Percentiles rank a stretch among this genome's conserved stretches.
phyloP scores from a whole-genome alignment of 1,140 invertebrate species.

The Drosophila yakuba region DNA sequence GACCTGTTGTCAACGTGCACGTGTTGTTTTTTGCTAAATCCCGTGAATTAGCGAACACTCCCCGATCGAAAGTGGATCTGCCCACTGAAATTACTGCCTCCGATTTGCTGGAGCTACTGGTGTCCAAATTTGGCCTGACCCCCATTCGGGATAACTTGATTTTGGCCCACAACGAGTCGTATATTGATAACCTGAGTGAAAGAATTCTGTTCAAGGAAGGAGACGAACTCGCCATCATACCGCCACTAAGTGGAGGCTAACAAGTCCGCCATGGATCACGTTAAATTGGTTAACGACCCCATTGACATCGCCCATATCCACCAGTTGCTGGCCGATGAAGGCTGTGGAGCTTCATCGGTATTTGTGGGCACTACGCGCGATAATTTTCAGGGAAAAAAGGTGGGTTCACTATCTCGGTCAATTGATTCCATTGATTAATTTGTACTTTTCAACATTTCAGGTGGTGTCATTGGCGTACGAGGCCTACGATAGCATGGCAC shows the following conservation, averaged over 20 bases:
- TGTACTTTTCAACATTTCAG: constrained; percentile 75
- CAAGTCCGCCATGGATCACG: constrained; percentile 86
- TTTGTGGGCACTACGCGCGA: constrained; percentile 97
- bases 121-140: constrained; percentile 88
- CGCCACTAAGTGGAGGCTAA: constrained; percentile 94
- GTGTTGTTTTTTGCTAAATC: constrained; percentile 95
- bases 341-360: constrained; percentile 94
- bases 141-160: constrained; percentile 90
- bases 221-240: constrained; percentile 94
- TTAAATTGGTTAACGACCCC: constrained; percentile 89
- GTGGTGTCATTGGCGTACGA: constrained; percentile 95
- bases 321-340: constrained; percentile 88
- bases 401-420: constrained; percentile 69
- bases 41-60: constrained; percentile 90
- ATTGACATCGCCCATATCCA: constrained; percentile 90
- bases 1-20: constrained; percentile 86
- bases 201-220: constrained; percentile 86
- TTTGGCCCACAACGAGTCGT: constrained; percentile 93
- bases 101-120: constrained; percentile 86
- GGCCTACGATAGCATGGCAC: constrained; percentile 96
- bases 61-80: constrained; percentile 86
- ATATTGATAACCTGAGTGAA: constrained; percentile 86
- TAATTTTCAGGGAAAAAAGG: constrained; percentile 93
- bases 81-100: constrained; percentile 85
- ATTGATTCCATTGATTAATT: background rate